Evolutionary conservation across 2,113 vertebrate species (phyloP), one percentile per base, ranked within the genome.

Genomic region (Halichoeres trimaculatus): DNA sequence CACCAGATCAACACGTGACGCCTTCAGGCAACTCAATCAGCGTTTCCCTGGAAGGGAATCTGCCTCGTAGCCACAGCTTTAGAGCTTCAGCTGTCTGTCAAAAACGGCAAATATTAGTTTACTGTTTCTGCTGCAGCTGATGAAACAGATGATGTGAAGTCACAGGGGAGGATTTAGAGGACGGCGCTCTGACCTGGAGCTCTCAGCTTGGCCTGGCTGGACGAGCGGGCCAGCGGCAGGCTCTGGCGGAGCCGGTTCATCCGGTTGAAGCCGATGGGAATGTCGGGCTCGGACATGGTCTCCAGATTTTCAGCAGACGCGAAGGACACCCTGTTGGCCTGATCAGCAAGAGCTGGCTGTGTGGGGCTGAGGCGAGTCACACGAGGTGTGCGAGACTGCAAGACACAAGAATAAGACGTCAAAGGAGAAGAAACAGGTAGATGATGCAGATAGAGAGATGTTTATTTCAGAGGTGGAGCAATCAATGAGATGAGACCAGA

Each of bases 221-320:
- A 95, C 0, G 98, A 98, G 2, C 98, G 96, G 1, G 98, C 96
- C 83, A 99, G 91, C 8, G 98, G 98, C 83, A 99, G 91, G 89
- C 98, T 99, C 94, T 98, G 98, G 8, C 98, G 93, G 57, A 99
- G 97, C 38, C 97, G 96, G 90, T 98, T 99, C 94, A 97, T 98
- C 83, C 98, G 96, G 92, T 94, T 99, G 85, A 99, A 99, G 2
- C 96, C 97, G 74, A 97, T 87, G 40, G 98, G 96, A 51, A 98
- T 84, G 78, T 99, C 97, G 0, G 96, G 93, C 85, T 99, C 97
- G 0, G 97, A 98, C 98, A 98, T 99, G 92, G 94, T 98, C 87
- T 97, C 97, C 94, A 97, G 93, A 54, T 95, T 96, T 64, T 98
- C 97, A 0, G 97, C 97, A 0, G 98, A 98, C 30, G 96, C 96